Evolutionary conservation across 92 coral and sea anemone species (phyloP), one percentile per base, ranked within the genome.

Genomic region (Paramuricea clavata): DNA sequence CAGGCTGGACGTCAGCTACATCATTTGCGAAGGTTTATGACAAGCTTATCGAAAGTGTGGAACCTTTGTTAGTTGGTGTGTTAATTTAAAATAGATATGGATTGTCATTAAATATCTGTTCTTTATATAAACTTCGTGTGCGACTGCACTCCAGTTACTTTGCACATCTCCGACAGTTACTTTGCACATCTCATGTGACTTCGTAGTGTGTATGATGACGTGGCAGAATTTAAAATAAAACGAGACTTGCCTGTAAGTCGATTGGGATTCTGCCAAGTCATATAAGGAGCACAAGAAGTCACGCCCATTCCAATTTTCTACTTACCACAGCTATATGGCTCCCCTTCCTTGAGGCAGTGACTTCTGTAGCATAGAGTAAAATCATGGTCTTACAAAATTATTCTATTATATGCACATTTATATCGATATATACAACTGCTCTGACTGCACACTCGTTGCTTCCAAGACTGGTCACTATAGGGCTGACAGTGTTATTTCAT

Each of bases 241-340:
- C 82, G 88, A 74, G 91, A 83, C 92, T 88, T 91, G 87, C 94
- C 91, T 89, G 82, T 31, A 76, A 83, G 93, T 91, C 60, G 92
- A 91, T 91, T 88, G 89, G 94, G 84, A 88, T 88, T 88, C 90
- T 88, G 92, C 93, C 87, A 83, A 81, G 81, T 88, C 90, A 86
- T n/a, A n/a, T 89, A 88, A 82, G 81, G 81, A 89, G 90, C 94
- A 89, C 90, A 88, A 91, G 91, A 90, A 74, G 91, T 87, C 91
- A 90, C 85, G 91, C 76, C 76, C 44, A 32, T 31, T 5, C 76
- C 76, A 27, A 31, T 30, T 15, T 6, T 70, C 17, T 57, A 19
- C 22, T 3, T 16, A 26, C 6, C 25, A 57, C 22, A 5, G 12
- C 67, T 19, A n/a, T n/a, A n/a, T n/a, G n/a, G n/a, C n/a, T n/a